Base-by-base conservation (phyloP, 2,113 vertebrate species). In the Bolborhynchus lineola region DNA sequence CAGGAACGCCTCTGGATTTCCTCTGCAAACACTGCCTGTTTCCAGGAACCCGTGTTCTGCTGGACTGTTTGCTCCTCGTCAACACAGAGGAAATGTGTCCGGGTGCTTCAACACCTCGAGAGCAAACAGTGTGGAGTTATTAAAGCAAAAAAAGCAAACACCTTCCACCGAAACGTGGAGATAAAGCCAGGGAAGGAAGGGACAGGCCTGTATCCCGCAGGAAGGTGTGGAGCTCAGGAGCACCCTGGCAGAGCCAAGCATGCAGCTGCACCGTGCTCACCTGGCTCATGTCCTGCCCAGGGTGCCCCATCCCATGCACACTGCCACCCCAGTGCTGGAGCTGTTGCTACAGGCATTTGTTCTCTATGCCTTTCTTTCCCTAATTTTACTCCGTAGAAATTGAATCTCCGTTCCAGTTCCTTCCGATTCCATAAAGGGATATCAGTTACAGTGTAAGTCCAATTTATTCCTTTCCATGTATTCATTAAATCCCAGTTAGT, bases 21-120 rank as follows among this genome's bases (percentile, higher is more conserved):
- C 82, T 74, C 82, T 3, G 82, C 96, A 90, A 96, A 94, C 88
- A 75, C 0, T 0, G 41, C 81, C 23, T 5, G 44, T 25, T n/a
- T 70, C 82, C 20, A 10, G 47, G 55, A 55, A 16, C 70, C 24
- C 11, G 2, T 7, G 24, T 21, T 83, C 79, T 1, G 3, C 80
- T 0, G 82, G 94, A 50, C 93, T 94, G 50, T 90, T 93, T 94
- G 97, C 94, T 96, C 74, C 87, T 69, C 10, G 46, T 28, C 94
- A 93, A 82, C 86, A 62, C 50, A 1, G 55, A 53, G 83, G 75
- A 69, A 60, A 85, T 67, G 23, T 39, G 86, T 81, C 91, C 28
- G 26, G 41, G 50, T 12, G 74, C 91, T 86, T 47, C 86, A 33
- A 29, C 77, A 78, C 60, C 60, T 68, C 91, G 14, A 53, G 69